Base-by-base conservation (phyloP, 64 coral and sea anemone species). In the Stichodactyla mertensii region DNA sequence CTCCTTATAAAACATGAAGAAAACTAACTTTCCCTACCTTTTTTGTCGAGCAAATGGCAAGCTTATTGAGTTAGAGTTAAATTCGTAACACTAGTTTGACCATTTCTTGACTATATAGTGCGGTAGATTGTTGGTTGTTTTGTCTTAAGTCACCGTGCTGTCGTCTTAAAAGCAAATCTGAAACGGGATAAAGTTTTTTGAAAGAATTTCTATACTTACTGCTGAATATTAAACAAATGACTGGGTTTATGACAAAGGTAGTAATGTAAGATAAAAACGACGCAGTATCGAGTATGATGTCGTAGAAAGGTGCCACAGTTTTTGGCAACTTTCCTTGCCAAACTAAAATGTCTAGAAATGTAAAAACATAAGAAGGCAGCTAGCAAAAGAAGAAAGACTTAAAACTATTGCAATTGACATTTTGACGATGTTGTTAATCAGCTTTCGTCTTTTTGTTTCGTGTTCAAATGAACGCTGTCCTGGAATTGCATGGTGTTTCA, bases 351-450 rank as follows among this genome's bases (percentile, higher is more conserved):
- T 45, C 36, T 2, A 45, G 36, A 45, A 45, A 83, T 52, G 31
- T 52, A 10, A 52, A 55, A 54, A 83, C 20, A 55, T 51, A 12
- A 59, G 18, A 12, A 51, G 84, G 84, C 20, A 86, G 5, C 84
- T n/a, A 66, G 54, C 84, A 86, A 11, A 66, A n/a, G 4, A 64
- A 58, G 23, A 86, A 86, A 0, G n/a, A 16, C 61, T 31, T 31
- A 31, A 31, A 55, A 86, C 84, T 20, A 86, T 86, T 51, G 84
- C 36, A 86, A 60, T 8, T 28, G 84, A n/a, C 84, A 86, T 69
- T 58, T 86, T 86, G 10, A 86, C 16, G 31, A 86, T 64, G 45
- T 64, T 64, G 45, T 24, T n/a, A 27, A 69, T 64, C 28, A 27
- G 55, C 7, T 52, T 57, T 51, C 57, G 59, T 18, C 28, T 58